phyloP scores from a whole-genome alignment of 2,113 vertebrate genomes.

The Pseudorhombus dupliciocellatus region DNA sequence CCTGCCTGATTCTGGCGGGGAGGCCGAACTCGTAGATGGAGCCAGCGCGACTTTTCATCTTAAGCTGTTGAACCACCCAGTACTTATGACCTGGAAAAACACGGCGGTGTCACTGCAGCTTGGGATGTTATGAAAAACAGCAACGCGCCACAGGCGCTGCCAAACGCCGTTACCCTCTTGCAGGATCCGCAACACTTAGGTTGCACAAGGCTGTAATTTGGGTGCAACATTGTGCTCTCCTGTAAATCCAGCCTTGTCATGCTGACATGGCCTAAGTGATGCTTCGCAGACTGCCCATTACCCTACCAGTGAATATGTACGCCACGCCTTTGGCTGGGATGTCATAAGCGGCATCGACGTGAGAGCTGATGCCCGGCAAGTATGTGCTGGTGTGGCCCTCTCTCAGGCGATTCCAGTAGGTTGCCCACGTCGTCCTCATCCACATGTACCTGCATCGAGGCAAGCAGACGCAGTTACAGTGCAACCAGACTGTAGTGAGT shows the following conservation, averaged over 20 bases:
- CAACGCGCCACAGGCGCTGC: constrained; percentile 49
- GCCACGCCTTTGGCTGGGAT: constrained; percentile 68
- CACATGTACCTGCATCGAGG: constrained; percentile 65
- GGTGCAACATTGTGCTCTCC: constrained; percentile 18
- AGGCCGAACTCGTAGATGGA: constrained; percentile 76
- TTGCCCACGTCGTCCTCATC: constrained; percentile 61
- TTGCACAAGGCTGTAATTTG: constrained; percentile 66
- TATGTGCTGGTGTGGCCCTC: constrained; percentile 58
- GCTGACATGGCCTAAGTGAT: constrained; percentile 53
- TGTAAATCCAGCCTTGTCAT: constrained; percentile 64
- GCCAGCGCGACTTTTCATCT: constrained; percentile 55
- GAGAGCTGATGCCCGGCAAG: constrained; percentile 62
- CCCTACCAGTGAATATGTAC: constrained; percentile 75
- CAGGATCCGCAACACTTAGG: constrained; percentile 56
- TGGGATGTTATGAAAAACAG: constrained; percentile 48
- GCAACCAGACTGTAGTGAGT: background rate
- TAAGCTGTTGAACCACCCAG: constrained; percentile 73
- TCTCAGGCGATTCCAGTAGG: constrained; percentile 62
- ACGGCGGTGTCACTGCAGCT: constrained; percentile 50
- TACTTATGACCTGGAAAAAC: constrained; percentile 77
- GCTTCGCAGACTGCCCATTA: constrained; percentile 56
- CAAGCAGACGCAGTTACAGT: background rate
- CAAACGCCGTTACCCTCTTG: constrained; percentile 49
- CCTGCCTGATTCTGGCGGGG: constrained; percentile 58
- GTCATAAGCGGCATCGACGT: constrained; percentile 73